phyloP scores from a whole-genome alignment of 2,797 vertebrate genomes.

The Pangasius djambal region DNA sequence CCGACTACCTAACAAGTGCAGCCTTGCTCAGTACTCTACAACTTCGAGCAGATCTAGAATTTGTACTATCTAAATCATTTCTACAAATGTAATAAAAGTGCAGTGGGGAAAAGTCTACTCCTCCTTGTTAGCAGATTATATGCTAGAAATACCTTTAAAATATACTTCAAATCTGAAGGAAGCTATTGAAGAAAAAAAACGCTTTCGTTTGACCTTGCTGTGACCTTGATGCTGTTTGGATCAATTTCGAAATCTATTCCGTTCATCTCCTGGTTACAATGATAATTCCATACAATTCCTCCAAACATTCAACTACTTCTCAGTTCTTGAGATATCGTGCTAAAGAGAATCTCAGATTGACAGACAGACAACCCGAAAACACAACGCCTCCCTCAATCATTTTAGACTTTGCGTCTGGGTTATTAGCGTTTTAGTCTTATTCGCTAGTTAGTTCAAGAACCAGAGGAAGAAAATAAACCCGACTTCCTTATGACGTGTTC shows the following conservation, averaged over 20 bases:
- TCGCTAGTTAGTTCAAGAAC: neutral
- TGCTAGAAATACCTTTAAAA: neutral
- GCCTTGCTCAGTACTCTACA: neutral
- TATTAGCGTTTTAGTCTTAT: neutral
- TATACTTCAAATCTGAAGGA: neutral
- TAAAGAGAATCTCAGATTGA: neutral
- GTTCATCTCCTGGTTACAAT: neutral
- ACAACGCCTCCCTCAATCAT: neutral
- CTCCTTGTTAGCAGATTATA: neutral
- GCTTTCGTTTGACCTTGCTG: neutral
- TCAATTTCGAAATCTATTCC: neutral
- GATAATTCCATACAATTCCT: neutral
- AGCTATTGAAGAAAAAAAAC: neutral
- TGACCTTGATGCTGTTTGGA: neutral
- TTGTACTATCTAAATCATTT: neutral
- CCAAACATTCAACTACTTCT: neutral
- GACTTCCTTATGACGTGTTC: neutral
- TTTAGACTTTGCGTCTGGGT: neutral
- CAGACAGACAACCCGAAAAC: neutral
- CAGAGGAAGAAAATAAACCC: neutral
- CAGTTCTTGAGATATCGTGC: neutral
- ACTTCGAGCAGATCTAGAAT: neutral
- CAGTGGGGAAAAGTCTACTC: neutral
- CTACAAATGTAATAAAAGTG: too few species aligned
- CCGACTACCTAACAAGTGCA: neutral